Base-by-base conservation (phyloP, 1,140 invertebrate genomes). In the Heliconius melpomene region DNA sequence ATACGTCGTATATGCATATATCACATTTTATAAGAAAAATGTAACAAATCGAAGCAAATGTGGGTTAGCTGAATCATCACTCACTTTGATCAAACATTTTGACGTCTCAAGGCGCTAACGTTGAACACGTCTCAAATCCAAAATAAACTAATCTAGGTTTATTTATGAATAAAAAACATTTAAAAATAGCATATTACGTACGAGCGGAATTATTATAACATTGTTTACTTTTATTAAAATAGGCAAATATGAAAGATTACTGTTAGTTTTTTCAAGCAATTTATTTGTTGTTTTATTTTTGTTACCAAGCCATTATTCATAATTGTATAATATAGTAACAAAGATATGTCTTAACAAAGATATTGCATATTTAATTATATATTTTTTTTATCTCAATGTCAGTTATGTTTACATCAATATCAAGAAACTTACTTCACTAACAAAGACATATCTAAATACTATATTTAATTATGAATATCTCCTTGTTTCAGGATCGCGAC, bases 401-500 rank as follows among this genome's bases (percentile, higher is more conserved):
- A 52, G 50, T 52, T 52, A 52, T 20, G 0, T 57, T 57, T 57
- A 23, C 3, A 54, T n/a, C 20, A 20, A 20, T 54, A 54, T n/a
- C 52, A 54, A 46, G 18, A 54, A 1, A n/a, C 20, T 54, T 54
- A 54, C 3, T 8, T 60, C 5, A 29, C 26, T 26, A 9, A 29
- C 60, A 29, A 66, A 66, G 8, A 29, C 8, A 29, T 3, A 18
- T 13, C 1, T 29, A 26, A 29, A 29, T 29, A 29, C 9, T 60
- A 23, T 13, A 66, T 66, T 66, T 66, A 66, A 66, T 13, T 11
- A 29, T 13, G 26, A 26, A 26, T 66, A 13, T 66, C 60, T 29
- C n/a, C 60, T 90, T 84, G 83, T 94, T 93, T 40, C 89, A 95
- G 88, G 96, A 97, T 46, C 94, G 95, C 81, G 95, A 96, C 72